Evolutionary conservation across 2,888 invertebrate genomes (phyloP), one percentile per base, ranked within the genome.

Genomic region (Lomographa bimaculata): DNA sequence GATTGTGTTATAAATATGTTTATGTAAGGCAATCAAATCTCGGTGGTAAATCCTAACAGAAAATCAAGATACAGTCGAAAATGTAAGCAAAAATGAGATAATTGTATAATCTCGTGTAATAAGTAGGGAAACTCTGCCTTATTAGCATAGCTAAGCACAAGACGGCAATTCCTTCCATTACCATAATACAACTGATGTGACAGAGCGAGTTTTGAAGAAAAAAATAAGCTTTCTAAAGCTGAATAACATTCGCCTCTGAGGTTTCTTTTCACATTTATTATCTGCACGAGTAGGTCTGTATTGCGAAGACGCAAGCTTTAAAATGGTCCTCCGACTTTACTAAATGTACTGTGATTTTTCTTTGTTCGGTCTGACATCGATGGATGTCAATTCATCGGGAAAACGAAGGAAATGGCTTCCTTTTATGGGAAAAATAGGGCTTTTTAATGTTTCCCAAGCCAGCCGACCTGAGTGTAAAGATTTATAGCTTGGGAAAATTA

Each of bases 381-480:
- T 75, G 55, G 74, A 75, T 73, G 75, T 75, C 76, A 76, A 73
- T 78, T 74, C 68, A 72, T 66, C 60, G 64, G 61, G 64, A 71
- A 69, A 70, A 64, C 55, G 59, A 58, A 69, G 68, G 61, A 71
- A 74, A 70, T 64, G 71, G 64, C 53, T 64, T 54, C 65, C 50
- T 67, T 72, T 71, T 61, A 67, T 69, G 54, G 58, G 54, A 63
- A 57, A 61, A 65, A 61, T 60, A 54, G 51, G 57, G 59, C 59
- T 58, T 68, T 69, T 64, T 64, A 67, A 70, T 67, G 67, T 65
- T 59, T 49, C 53, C 43, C 50, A 28, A 45, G 49, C 41, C 56
- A 46, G 35, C 52, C 34, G 16, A 48, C 50, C 50, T 33, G 23
- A n/a, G 26, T 44, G 32, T 36, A 33, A 37, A 48, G 46, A 55